These are phyloP conservation scores for Emmelina monodactyla DNA, from an alignment of 2,888 invertebrate genomes.

Conservation along the genomic window DNA sequence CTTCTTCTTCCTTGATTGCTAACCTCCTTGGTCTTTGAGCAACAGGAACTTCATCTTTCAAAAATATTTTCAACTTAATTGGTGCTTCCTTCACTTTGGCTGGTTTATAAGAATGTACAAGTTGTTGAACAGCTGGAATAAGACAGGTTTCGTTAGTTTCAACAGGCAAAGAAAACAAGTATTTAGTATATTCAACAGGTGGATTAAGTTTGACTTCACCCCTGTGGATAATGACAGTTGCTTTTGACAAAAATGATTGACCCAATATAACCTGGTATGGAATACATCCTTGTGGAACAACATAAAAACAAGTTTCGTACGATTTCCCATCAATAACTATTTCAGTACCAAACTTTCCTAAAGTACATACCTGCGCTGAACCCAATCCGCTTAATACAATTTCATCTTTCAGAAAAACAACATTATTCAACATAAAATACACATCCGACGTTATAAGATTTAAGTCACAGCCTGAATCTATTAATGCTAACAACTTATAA, in stretches of 20 bases:
- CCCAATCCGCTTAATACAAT: neutral
- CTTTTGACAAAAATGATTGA: neutral
- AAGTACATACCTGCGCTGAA: neutral
- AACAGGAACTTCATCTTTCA: slow-evolving; percentile 9
- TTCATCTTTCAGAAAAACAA: neutral
- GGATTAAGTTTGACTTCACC: neutral
- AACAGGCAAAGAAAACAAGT: neutral
- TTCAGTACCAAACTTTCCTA: neutral
- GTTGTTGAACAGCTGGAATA: neutral
- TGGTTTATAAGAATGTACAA: slow-evolving; percentile 12
- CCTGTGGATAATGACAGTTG: neutral
- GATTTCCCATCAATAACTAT: neutral
- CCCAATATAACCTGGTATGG: neutral
- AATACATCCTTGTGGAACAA: neutral
- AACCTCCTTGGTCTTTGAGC: slow-evolving; percentile 9
- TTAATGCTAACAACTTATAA: neutral
- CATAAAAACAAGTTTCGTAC: neutral
- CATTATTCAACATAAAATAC: neutral
- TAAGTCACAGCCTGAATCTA: neutral
- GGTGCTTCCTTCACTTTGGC: slow-evolving; percentile 4
- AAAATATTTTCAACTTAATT: slow-evolving; percentile 10
- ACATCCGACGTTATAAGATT: neutral
- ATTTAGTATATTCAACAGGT: neutral
- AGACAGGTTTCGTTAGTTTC: neutral
- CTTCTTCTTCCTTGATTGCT: slow-evolving; percentile 7